Conservation (phyloP, 2,797 vertebrate genomes). For the Antrozous pallidus region DNA sequence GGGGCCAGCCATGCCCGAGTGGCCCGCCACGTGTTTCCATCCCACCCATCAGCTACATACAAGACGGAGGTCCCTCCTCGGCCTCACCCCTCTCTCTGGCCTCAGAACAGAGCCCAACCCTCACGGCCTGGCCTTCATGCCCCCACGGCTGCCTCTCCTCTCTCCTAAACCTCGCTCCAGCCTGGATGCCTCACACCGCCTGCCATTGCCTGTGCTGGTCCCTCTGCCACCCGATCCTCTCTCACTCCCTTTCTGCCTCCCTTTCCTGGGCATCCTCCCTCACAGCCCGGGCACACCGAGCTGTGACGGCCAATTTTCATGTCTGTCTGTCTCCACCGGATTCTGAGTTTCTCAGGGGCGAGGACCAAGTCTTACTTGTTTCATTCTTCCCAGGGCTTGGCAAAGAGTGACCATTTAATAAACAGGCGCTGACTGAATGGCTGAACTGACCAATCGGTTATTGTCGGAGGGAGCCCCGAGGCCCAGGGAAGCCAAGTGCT, state of each 20-base stretch:
- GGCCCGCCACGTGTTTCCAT: background rate
- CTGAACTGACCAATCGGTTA: background rate
- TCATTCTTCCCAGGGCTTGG: background rate
- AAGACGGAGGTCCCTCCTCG: background rate
- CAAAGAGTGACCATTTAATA: background rate
- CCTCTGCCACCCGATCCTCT: background rate
- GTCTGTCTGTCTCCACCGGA: background rate
- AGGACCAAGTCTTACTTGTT: background rate
- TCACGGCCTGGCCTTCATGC: background rate
- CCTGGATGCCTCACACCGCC: background rate
- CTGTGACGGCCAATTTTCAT: background rate
- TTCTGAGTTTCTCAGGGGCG: background rate
- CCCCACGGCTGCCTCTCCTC: background rate
- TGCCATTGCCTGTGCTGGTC: background rate
- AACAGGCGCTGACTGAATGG: background rate
- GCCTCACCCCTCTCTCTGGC: background rate
- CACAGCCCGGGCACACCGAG: background rate
- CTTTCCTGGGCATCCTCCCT: background rate
- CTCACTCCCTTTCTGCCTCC: background rate
- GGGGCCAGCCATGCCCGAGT: background rate
- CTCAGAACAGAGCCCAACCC: background rate
- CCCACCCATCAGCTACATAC: background rate
- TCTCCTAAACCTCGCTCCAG: background rate
- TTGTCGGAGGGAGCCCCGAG: background rate
- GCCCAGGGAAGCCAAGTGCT: slow-evolving; percentile 23